Conservation (phyloP, 2,797 vertebrate genomes). For the Eulemur rubriventer region DNA sequence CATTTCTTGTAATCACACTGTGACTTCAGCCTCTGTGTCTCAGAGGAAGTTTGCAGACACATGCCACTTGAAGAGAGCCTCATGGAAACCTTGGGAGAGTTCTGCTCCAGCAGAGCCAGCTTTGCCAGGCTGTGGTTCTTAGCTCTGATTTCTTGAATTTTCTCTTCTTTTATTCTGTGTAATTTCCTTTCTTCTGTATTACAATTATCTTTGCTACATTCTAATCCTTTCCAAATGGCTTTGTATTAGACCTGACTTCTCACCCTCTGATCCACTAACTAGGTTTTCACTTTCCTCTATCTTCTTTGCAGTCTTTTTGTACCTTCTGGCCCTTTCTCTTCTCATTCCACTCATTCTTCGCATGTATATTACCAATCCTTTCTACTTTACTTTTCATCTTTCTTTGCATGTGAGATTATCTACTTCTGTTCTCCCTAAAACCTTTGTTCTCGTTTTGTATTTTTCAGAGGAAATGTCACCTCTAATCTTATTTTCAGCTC, state of each 20-base stretch:
- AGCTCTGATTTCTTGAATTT: conserved; percentile 30
- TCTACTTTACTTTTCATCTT: conserved; percentile 55
- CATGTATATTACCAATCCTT: neutral
- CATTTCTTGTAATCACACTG: neutral
- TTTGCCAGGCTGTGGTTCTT: conserved; percentile 17
- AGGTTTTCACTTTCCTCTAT: conserved; percentile 58
- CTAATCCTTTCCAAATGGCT: conserved; percentile 77
- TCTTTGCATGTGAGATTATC: conserved; percentile 57
- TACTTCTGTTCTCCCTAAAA: conserved; percentile 66
- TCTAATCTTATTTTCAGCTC: conserved; percentile 74
- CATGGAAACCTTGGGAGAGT: neutral
- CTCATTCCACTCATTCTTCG: conserved; percentile 39
- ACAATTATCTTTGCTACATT: conserved; percentile 65
- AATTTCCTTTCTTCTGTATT: conserved; percentile 65
- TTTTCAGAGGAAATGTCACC: conserved; percentile 57
- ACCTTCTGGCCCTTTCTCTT: neutral
- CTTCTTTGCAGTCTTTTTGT: conserved; percentile 10
- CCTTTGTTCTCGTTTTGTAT: conserved; percentile 44
- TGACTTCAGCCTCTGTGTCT: conserved; percentile 52
- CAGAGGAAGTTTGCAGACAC: neutral
- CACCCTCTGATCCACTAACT: conserved; percentile 60
- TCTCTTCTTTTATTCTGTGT: conserved; percentile 32
- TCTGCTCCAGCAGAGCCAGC: neutral
- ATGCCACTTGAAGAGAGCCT: rapidly evolving
- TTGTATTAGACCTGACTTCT: conserved; percentile 68